Conservation (phyloP, 2,888 invertebrate species). For the Orthonevra nobilis region DNA sequence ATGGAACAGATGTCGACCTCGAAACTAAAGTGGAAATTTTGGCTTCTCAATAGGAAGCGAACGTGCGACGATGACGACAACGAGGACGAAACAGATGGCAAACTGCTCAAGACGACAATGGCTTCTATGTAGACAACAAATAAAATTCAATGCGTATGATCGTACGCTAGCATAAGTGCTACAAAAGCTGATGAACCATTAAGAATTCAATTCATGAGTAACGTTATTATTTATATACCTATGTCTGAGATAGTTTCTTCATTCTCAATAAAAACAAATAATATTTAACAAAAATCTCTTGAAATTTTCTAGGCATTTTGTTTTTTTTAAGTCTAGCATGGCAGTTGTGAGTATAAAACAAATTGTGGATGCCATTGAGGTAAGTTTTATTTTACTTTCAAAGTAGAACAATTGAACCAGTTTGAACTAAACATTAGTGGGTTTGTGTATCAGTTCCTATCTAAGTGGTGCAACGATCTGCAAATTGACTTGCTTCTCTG, state of each 20-base stretch:
- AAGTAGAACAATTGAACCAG: no score
- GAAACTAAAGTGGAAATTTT: conserved; percentile 84
- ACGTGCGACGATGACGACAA: conserved; percentile 87
- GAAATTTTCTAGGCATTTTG: not conserved
- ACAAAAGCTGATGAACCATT: conserved; percentile 32
- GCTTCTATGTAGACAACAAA: conserved; percentile 31
- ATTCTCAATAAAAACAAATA: conserved; percentile 60
- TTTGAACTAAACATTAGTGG: no score
- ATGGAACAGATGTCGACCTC: conserved; percentile 91
- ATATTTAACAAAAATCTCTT: conserved; percentile 35
- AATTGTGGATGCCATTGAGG: no score
- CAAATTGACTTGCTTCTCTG: no score
- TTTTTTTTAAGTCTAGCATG: not conserved
- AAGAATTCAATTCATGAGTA: conserved; percentile 63
- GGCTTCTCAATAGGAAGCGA: conserved; percentile 88
- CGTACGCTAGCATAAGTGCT: not conserved
- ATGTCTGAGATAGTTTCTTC: conserved; percentile 62
- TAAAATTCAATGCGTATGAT: not conserved
- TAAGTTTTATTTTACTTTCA: no score
- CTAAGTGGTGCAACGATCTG: no score
- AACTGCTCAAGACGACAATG: conserved; percentile 52
- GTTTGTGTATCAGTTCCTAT: no score
- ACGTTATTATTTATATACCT: conserved; percentile 67
- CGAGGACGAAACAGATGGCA: conserved; percentile 83
- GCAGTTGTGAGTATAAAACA: no score